Conservation (phyloP, 2,113 vertebrate genomes). For the Tachysurus fulvidraco region DNA sequence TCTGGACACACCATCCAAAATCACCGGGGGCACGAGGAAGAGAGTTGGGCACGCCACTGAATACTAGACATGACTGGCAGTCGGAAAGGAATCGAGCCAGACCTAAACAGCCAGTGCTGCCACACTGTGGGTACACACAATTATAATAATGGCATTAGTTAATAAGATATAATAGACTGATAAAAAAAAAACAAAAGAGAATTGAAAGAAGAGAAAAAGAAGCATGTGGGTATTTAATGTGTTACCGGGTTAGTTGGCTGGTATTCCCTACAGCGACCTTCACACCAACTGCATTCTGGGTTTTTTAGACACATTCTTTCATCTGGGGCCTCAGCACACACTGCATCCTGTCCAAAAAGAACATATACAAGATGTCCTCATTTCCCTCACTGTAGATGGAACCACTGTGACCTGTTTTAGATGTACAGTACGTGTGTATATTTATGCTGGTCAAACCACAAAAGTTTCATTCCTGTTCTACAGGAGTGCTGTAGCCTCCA, state of each 20-base stretch:
- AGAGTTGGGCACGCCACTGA: slow-evolving; percentile 74
- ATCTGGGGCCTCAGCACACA: slow-evolving; percentile 85
- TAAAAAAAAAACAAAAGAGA: not conserved
- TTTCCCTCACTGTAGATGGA: not conserved
- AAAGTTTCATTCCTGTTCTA: not conserved
- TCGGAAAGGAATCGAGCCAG: slow-evolving; percentile 84
- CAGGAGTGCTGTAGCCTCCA: not conserved
- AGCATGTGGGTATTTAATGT: not conserved
- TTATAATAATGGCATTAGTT: not conserved
- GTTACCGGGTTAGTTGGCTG: slow-evolving; percentile 77
- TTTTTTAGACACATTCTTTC: slow-evolving; percentile 85
- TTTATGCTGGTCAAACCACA: not conserved
- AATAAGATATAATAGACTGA: not conserved
- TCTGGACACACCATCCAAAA: slow-evolving; percentile 93
- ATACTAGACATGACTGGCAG: slow-evolving; percentile 89
- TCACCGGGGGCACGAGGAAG: slow-evolving; percentile 75
- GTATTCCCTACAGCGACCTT: slow-evolving; percentile 83
- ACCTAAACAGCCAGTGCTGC: slow-evolving; percentile 84
- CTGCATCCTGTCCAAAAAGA: slow-evolving; percentile 70
- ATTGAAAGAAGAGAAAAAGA: not conserved
- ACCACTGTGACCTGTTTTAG: not conserved
- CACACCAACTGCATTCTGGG: slow-evolving; percentile 90
- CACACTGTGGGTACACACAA: slow-evolving; percentile 73
- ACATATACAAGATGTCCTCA: slow-evolving; percentile 23
- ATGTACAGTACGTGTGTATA: not conserved